phyloP scores from a whole-genome alignment of 2,797 vertebrate species.

The Chlorospingus flavigularis region DNA sequence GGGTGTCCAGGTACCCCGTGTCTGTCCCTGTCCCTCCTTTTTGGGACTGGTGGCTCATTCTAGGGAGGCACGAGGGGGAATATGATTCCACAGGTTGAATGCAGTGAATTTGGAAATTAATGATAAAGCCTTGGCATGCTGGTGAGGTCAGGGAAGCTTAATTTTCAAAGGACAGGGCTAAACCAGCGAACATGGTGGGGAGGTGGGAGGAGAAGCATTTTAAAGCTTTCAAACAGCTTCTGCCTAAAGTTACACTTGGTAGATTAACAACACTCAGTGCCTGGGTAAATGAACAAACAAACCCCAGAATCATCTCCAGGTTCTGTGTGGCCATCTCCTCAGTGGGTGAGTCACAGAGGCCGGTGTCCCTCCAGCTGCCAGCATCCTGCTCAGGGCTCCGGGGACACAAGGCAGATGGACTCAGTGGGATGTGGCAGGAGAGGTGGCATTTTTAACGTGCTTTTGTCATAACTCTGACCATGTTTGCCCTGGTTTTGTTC shows the following conservation, averaged over 20 bases:
- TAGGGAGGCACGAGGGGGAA: accelerated
- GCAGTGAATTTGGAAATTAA: background rate
- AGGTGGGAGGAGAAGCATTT: background rate
- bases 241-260: background rate
- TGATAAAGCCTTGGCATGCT: background rate
- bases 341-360: background rate
- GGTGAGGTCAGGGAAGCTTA: background rate
- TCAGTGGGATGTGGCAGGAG: background rate
- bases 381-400: background rate
- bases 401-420: background rate
- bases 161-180: background rate
- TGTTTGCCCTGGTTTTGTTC: slow-evolving; percentile 35
- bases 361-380: accelerated
- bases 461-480: background rate
- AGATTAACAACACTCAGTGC: background rate
- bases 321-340: background rate
- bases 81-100: background rate
- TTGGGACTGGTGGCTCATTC: background rate
- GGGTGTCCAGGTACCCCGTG: accelerated
- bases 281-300: background rate
- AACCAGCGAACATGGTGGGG: accelerated
- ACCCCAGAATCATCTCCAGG: background rate
- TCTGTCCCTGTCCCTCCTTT: accelerated
- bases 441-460: background rate
- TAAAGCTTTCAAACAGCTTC: background rate